Evolutionary conservation across 2,797 vertebrate genomes (phyloP).

Genomic region (Arnoldichthys spilopterus): DNA sequence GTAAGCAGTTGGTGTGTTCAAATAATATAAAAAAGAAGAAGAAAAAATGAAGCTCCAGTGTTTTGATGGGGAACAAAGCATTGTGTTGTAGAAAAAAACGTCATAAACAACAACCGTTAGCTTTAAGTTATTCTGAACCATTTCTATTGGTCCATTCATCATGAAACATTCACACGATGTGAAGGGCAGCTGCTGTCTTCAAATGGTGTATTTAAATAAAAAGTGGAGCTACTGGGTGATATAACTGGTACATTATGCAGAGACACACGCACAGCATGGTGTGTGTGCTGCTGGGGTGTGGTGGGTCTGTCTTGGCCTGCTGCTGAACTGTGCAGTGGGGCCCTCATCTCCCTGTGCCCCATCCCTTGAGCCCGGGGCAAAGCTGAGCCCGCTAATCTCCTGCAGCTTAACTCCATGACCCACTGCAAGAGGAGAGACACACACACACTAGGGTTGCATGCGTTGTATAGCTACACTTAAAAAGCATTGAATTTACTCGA

Average conservation of each 20-base stretch:
- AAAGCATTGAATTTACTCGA: background rate
- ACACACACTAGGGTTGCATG: background rate
- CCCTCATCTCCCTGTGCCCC: constrained; percentile 53
- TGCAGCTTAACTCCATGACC: constrained; percentile 62
- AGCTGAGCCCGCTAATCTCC: constrained; percentile 72
- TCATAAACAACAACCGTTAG: too few species aligned
- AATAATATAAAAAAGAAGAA: too few species aligned
- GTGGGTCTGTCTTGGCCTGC: constrained; percentile 58
- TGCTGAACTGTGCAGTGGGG: constrained; percentile 63
- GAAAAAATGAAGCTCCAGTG: too few species aligned
- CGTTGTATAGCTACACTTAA: background rate
- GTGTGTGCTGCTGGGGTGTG: background rate
- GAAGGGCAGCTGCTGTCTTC: background rate
- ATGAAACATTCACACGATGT: background rate
- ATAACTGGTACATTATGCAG: background rate
- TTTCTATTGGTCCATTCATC: background rate
- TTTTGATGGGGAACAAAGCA: too few species aligned
- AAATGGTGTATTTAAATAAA: background rate
- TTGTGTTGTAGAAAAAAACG: too few species aligned
- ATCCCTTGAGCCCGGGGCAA: constrained; percentile 44
- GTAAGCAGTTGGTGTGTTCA: too few species aligned
- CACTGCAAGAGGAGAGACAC: background rate
- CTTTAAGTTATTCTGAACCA: background rate
- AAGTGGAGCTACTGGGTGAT: background rate
- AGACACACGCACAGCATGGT: background rate